phyloP scores from a whole-genome alignment of 2,113 vertebrate species.

The Campylorhamphus procurvoides region DNA sequence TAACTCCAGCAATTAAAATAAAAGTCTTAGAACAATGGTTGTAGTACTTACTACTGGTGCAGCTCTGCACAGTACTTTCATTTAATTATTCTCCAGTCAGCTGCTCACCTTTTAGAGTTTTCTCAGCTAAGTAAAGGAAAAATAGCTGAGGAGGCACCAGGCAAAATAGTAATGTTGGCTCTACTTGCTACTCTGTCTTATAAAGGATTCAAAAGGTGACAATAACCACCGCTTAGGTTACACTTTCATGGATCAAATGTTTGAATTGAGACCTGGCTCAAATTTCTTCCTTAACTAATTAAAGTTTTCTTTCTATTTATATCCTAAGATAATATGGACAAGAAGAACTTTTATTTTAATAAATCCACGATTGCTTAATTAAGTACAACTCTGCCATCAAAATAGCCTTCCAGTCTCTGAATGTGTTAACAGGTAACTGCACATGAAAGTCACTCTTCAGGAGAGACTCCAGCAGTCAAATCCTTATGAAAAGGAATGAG shows the following conservation, averaged over 20 bases:
- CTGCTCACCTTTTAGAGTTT: slow-evolving; percentile 70
- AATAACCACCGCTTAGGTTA: slow-evolving; percentile 88
- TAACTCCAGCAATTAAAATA: slow-evolving; percentile 12
- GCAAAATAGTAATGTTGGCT: slow-evolving; percentile 22
- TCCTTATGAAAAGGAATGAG: not conserved
- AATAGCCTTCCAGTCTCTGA: not conserved
- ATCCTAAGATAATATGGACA: slow-evolving; percentile 63
- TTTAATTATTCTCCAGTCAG: not conserved
- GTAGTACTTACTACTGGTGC: not conserved
- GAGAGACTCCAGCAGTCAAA: not conserved
- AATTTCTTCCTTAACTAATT: slow-evolving; percentile 88
- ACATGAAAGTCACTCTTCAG: not conserved
- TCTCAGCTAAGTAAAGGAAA: slow-evolving; percentile 66
- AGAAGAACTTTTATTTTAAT: slow-evolving; percentile 16
- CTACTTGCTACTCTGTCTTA: slow-evolving; percentile 73
- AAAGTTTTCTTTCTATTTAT: slow-evolving; percentile 85
- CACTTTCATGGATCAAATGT: slow-evolving; percentile 86
- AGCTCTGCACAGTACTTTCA: not conserved
- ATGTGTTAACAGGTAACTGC: not conserved
- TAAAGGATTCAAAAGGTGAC: slow-evolving; percentile 87
- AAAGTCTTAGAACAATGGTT: not conserved
- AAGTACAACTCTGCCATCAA: not conserved
- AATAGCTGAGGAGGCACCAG: slow-evolving; percentile 51
- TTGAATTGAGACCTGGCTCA: slow-evolving; percentile 77
- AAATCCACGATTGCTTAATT: slow-evolving; percentile 35